Evolutionary conservation across 2,888 invertebrate species (phyloP).

Genomic region (Alsophila aescularia): DNA sequence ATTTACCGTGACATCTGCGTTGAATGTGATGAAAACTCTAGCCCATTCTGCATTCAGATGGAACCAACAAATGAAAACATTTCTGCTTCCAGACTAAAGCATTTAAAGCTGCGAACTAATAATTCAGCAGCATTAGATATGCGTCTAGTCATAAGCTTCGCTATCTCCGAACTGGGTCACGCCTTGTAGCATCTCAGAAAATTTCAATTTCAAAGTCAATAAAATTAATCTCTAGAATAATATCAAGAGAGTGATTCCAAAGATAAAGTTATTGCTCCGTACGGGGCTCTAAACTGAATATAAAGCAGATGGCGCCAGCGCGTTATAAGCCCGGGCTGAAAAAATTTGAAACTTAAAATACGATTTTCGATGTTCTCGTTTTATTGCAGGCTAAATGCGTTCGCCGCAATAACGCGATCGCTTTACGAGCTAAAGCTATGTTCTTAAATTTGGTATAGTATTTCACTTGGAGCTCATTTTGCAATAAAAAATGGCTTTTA

Average conservation of each 20-base stretch:
- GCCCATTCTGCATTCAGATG: neutral
- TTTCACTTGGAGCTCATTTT: slow-evolving; percentile 50
- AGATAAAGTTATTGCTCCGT: slow-evolving; percentile 45
- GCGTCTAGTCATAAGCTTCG: neutral
- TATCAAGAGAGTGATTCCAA: slow-evolving; percentile 45
- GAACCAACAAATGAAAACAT: slow-evolving; percentile 7
- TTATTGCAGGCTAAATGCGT: slow-evolving; percentile 72
- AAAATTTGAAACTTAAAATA: slow-evolving; percentile 66
- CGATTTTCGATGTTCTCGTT: slow-evolving; percentile 63
- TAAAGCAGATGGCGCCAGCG: slow-evolving; percentile 51
- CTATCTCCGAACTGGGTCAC: slow-evolving; percentile 14
- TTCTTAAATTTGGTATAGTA: slow-evolving; percentile 62
- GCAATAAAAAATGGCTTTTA: slow-evolving; percentile 41
- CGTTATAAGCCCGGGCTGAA: slow-evolving; percentile 42
- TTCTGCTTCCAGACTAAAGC: neutral
- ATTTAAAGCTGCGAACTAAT: slow-evolving; percentile 10
- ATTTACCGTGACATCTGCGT: neutral
- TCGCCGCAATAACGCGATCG: slow-evolving; percentile 70
- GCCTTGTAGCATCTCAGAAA: slow-evolving; percentile 29
- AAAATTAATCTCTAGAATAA: slow-evolving; percentile 43
- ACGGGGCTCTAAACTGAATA: slow-evolving; percentile 46
- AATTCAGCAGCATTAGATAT: slow-evolving; percentile 8
- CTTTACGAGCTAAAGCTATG: slow-evolving; percentile 62
- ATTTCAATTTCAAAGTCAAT: slow-evolving; percentile 40
- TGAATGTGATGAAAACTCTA: slow-evolving; percentile 1